These are phyloP conservation scores for Falcaria lacertinaria DNA, from an alignment of 2,888 invertebrate genomes.

Conservation along the genomic window DNA sequence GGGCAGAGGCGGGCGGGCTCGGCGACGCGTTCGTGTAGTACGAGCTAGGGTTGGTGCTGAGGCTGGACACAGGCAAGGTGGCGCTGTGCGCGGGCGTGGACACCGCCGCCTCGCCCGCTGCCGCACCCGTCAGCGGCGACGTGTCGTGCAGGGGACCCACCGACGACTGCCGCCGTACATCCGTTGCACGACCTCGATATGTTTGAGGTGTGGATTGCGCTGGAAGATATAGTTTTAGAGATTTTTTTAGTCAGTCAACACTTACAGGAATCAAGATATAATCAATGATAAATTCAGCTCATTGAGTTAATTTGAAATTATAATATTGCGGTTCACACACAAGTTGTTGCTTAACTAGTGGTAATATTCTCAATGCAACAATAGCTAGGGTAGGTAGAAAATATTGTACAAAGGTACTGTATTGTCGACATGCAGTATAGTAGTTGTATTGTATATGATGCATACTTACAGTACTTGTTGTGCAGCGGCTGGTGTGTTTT, in stretches of 20 bases:
- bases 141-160: slow-evolving; percentile 80
- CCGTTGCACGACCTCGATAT: slow-evolving; percentile 77
- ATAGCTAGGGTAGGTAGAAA: slow-evolving; percentile 2
- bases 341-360: too few relatives aligned
- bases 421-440: slow-evolving; percentile 47
- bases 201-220: slow-evolving; percentile 82
- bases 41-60: slow-evolving; percentile 75
- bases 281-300: too few relatives aligned
- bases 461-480: slow-evolving; percentile 84
- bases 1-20: slow-evolving; percentile 71
- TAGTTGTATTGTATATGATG: slow-evolving; percentile 35
- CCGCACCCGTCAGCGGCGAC: slow-evolving; percentile 62
- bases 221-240: too few relatives aligned
- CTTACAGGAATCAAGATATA: too few relatives aligned
- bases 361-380: too few relatives aligned
- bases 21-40: slow-evolving; percentile 82
- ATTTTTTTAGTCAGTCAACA: too few relatives aligned
- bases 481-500: slow-evolving; percentile 88
- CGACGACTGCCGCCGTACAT: slow-evolving; percentile 81
- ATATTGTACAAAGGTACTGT: not conserved
- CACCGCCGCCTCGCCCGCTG: slow-evolving; percentile 59
- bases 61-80: slow-evolving; percentile 76
- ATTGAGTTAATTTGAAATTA: too few relatives aligned
- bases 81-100: slow-evolving; percentile 73
- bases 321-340: too few relatives aligned